Percentiles rank a stretch among this genome's conserved stretches.
These are phyloP conservation scores for Tor tambroides DNA, from an alignment of 2,113 vertebrate species.

Conservation along the genomic window DNA sequence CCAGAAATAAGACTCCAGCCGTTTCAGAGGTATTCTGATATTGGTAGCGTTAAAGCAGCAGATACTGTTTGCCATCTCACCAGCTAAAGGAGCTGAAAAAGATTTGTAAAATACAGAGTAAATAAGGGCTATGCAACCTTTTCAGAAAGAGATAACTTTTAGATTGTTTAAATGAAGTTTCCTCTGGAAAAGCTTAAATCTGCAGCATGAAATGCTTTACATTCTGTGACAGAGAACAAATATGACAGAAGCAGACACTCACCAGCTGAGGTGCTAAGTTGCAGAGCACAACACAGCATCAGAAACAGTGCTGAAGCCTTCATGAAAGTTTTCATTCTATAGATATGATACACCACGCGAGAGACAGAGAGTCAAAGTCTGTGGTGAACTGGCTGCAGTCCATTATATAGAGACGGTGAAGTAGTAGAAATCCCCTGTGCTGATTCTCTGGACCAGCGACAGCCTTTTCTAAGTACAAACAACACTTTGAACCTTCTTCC, in stretches of 20 bases:
- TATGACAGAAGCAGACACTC: background rate
- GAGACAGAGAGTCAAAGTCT: background rate
- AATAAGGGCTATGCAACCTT: too few relatives aligned
- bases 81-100: background rate
- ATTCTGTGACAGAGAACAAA: background rate
- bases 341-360: background rate
- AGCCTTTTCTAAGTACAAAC: too few relatives aligned
- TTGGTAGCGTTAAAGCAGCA: background rate
- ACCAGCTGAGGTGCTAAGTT: background rate
- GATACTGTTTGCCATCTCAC: accelerated
- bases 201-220: background rate
- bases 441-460: too few relatives aligned
- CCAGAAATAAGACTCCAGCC: background rate
- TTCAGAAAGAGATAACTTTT: background rate
- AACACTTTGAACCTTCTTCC: too few relatives aligned
- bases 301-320: background rate
- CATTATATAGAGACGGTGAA: background rate
- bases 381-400: background rate
- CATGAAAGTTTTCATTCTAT: background rate
- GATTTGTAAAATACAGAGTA: too few relatives aligned
- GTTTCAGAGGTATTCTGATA: background rate
- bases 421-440: too few relatives aligned
- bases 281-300: background rate
- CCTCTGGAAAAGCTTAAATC: background rate
- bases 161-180: background rate